Base-by-base conservation (phyloP, 2,113 vertebrate genomes). In the Anolis sagrei region DNA sequence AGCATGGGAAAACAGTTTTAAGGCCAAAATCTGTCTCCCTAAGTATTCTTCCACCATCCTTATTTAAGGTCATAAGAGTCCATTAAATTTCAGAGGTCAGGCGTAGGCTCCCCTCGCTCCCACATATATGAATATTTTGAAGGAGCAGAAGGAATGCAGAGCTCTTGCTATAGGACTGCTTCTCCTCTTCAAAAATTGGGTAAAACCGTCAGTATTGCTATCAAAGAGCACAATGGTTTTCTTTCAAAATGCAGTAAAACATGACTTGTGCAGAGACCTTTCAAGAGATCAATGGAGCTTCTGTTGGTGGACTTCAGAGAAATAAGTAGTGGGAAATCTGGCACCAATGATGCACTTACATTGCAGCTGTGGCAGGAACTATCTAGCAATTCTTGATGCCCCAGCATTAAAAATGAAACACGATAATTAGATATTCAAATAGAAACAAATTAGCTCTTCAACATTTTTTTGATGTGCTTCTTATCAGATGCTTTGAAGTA, bases 101-200 rank as follows among this genome's bases (percentile, higher is more conserved):
- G 5, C 16, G 32, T 51, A 2, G 49, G 32, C 49, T 54, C 14
- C 54, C 7, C 29, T 16, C 16, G n/a, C 75, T 54, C 5, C 25
- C 21, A 25, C 7, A 3, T 18, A 58, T 58, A 8, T 83, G 80
- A 90, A 93, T 0, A 49, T 11, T 81, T 27, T 1, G 25, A 64
- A 64, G 25, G 23, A 70, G 88, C 88, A 91, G 0, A 88, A 87
- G 89, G 89, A 93, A 89, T 88, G 88, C 90, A 90, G 86, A 88
- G 76, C 68, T 79, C 25, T n/a, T 27, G 13, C 88, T 87, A 87
- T 91, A 90, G 85, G 91, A 91, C 87, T 89, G 92, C 88, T 82
- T 91, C 76, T 86, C 84, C 89, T 93, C 89, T 90, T 87, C 76
- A 82, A 93, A 94, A 95, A 91, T 91, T 93, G 88, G 89, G 90